phyloP scores from a whole-genome alignment of 2,888 invertebrate species.

The Drosophila buzzatii region DNA sequence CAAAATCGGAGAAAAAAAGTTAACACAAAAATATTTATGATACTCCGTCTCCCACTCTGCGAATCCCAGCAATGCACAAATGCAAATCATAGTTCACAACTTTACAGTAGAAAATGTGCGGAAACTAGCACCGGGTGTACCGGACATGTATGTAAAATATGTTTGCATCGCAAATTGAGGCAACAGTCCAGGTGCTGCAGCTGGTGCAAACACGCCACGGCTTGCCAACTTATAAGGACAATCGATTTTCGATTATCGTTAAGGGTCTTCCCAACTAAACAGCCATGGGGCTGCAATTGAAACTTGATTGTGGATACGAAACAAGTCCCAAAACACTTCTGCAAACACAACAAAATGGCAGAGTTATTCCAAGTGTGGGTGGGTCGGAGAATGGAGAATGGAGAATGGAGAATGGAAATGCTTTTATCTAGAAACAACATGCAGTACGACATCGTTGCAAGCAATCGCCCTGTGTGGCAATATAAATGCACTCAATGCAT shows the following conservation, averaged over 20 bases:
- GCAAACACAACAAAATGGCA: constrained; percentile 34
- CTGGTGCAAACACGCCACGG: constrained; percentile 23
- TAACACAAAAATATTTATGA: neutral
- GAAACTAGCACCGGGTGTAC: constrained; percentile 42
- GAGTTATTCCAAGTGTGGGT: constrained; percentile 18
- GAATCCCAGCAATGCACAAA: constrained; percentile 3
- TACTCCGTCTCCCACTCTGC: neutral
- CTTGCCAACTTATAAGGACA: constrained; percentile 51
- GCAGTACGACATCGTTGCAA: constrained; percentile 18
- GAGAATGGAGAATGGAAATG: neutral
- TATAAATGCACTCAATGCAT: constrained; percentile 38
- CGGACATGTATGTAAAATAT: constrained; percentile 52
- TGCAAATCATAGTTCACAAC: constrained; percentile 53
- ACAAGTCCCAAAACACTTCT: constrained; percentile 17
- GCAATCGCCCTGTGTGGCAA: constrained; percentile 22
- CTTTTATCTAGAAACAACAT: constrained; percentile 36
- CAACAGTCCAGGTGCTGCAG: constrained; percentile 19
- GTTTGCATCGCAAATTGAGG: constrained; percentile 47
- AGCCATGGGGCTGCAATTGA: constrained; percentile 41
- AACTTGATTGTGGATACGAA: constrained; percentile 38
- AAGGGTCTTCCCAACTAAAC: constrained; percentile 9
- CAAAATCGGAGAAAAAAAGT: neutral
- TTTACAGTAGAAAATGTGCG: constrained; percentile 23
- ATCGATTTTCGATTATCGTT: constrained; percentile 70
- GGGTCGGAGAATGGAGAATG: neutral